Conservation (phyloP, 2,888 invertebrate genomes). For the Hoplodrina ambigua region DNA sequence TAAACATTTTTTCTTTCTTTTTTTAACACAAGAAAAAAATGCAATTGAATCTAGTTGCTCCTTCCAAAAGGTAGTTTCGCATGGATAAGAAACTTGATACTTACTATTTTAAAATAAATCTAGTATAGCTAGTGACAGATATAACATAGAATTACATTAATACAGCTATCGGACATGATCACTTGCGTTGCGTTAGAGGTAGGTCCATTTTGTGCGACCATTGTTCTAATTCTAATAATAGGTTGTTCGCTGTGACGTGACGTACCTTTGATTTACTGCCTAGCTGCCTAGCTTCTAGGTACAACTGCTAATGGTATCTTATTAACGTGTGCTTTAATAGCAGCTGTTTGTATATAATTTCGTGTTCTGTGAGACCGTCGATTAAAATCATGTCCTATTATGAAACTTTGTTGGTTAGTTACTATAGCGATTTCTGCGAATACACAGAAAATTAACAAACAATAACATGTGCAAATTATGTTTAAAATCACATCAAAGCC, state of each 20-base stretch:
- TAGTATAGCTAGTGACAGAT: no score
- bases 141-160: conserved; percentile 5
- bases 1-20: no score
- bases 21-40: no score
- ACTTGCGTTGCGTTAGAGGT: conserved; percentile 36
- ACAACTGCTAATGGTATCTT: conserved; percentile 51
- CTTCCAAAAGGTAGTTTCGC: no score
- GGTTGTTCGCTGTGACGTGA: conserved; percentile 46
- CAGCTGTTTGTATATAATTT: conserved; percentile 34
- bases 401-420: conserved; percentile 11
- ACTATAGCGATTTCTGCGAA: neutral
- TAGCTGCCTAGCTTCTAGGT: conserved; percentile 56
- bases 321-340: conserved; percentile 39
- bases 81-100: no score
- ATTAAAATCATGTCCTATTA: conserved; percentile 6
- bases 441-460: neutral
- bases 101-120: no score
- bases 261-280: conserved; percentile 66
- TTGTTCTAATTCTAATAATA: conserved; percentile 70
- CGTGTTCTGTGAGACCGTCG: neutral
- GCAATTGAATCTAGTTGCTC: no score
- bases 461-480: neutral
- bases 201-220: conserved; percentile 53
- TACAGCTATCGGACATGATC: conserved; percentile 22
- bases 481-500: neutral